These are phyloP conservation scores for Myodes glareolus DNA, from an alignment of 2,113 vertebrate genomes.

Conservation along the genomic window DNA sequence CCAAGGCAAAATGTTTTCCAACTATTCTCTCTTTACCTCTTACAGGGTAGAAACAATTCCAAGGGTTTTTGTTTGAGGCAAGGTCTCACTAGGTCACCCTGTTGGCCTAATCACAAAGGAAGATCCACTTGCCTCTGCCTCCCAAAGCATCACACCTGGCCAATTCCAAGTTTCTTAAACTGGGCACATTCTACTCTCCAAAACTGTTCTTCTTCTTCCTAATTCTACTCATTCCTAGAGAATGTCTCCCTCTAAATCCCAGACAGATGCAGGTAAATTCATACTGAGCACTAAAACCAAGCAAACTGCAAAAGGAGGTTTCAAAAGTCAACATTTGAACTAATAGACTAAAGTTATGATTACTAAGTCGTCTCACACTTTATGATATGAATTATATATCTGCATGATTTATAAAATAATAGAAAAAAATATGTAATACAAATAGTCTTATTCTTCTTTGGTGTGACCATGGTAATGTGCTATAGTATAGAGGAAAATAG, in stretches of 20 bases:
- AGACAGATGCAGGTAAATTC: constrained; percentile 13
- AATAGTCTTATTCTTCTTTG: background rate
- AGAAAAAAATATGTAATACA: background rate
- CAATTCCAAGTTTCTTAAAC: constrained; percentile 14
- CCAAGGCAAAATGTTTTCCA: background rate
- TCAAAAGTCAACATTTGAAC: background rate
- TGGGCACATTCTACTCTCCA: background rate
- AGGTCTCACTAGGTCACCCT: background rate
- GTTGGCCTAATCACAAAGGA: background rate
- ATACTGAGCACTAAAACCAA: constrained; percentile 43
- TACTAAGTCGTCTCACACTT: background rate
- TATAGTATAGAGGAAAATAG: background rate
- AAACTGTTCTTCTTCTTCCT: background rate
- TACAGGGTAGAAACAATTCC: background rate
- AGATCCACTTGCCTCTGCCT: background rate
- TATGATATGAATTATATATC: background rate
- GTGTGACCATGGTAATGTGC: background rate
- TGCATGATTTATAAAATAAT: background rate
- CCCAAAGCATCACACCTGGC: background rate
- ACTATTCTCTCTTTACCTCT: background rate
- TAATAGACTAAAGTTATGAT: constrained; percentile 36
- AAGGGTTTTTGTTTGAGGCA: background rate
- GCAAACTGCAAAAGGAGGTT: constrained; percentile 36
- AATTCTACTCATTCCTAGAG: background rate
- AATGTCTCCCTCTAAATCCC: background rate